Percentiles rank a stretch among this genome's conserved stretches.
Conservation (phyloP, 1,140 invertebrate genomes). For the Lineus longissimus region DNA sequence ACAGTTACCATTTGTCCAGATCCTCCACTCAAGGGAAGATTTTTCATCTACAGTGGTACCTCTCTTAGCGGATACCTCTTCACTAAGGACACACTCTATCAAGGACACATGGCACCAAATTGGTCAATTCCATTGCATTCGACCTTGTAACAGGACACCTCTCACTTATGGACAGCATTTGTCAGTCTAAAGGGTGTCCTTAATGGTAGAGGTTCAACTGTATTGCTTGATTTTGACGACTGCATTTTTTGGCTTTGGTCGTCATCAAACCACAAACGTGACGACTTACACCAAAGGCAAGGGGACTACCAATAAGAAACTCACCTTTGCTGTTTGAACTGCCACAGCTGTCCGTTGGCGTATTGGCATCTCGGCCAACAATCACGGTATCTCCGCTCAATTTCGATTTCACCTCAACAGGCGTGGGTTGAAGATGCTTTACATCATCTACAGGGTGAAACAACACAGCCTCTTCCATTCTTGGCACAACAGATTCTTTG, state of each 20-base stretch:
- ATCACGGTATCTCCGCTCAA: constrained; percentile 46
- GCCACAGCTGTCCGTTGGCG: constrained; percentile 33
- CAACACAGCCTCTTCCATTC: constrained; percentile 6
- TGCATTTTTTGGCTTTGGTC: too few relatives aligned
- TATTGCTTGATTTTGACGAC: too few relatives aligned
- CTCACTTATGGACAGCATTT: too few relatives aligned
- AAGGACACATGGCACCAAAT: too few relatives aligned
- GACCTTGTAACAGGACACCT: too few relatives aligned
- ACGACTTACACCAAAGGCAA: not conserved
- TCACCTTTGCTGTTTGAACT: constrained; percentile 37
- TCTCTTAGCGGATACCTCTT: too few relatives aligned
- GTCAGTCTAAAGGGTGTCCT: too few relatives aligned
- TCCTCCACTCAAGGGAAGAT: not conserved
- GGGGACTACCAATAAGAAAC: not conserved
- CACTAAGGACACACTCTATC: too few relatives aligned
- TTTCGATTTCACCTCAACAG: constrained; percentile 31
- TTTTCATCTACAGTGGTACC: too few relatives aligned
- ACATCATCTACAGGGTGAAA: not conserved
- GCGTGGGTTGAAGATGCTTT: not conserved
- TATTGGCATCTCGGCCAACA: constrained; percentile 36
- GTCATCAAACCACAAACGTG: not conserved
- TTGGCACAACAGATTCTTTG: not conserved
- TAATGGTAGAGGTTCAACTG: too few relatives aligned
- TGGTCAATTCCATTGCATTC: too few relatives aligned
- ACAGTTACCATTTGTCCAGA: constrained; percentile 6